These are phyloP conservation scores for Eulemur coronatus DNA, from an alignment of 2,797 vertebrate species.

Conservation along the genomic window DNA sequence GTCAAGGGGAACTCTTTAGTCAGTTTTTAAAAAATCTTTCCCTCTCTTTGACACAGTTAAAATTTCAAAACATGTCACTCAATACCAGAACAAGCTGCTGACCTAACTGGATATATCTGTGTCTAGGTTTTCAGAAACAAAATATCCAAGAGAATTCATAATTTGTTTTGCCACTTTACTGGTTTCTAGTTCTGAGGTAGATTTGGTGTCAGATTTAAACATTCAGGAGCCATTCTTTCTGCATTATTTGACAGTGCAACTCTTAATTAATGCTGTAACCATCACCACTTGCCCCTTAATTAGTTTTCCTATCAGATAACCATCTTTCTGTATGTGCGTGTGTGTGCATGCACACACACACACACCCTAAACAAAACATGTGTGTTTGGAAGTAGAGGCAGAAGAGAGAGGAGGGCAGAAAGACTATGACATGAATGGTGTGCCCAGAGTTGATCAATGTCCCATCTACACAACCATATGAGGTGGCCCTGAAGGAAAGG, in stretches of 20 bases:
- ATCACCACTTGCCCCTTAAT: neutral
- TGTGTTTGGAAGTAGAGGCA: neutral
- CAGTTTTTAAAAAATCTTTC: slow-evolving; percentile 61
- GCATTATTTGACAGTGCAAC: slow-evolving; percentile 1
- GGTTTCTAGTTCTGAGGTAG: slow-evolving; percentile 51
- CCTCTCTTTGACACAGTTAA: slow-evolving; percentile 53
- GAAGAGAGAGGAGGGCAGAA: neutral
- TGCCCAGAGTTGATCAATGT: neutral
- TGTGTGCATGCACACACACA: neutral
- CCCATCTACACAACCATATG: neutral
- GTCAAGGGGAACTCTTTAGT: slow-evolving; percentile 74
- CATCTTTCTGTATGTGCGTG: neutral
- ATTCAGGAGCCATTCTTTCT: slow-evolving; percentile 20
- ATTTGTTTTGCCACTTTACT: slow-evolving; percentile 59
- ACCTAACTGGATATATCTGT: slow-evolving; percentile 68
- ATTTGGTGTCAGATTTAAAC: slow-evolving; percentile 40
- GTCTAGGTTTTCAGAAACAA: slow-evolving; percentile 69
- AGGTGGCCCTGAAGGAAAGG: neutral
- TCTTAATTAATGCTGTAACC: slow-evolving; percentile 11
- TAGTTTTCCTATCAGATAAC: neutral
- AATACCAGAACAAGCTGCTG: slow-evolving; percentile 75
- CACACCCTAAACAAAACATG: neutral
- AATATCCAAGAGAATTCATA: slow-evolving; percentile 65
- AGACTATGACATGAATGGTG: neutral
- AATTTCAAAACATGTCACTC: slow-evolving; percentile 80